Conservation (phyloP, 2,797 vertebrate genomes). For the Tachyglossus aculeatus region DNA sequence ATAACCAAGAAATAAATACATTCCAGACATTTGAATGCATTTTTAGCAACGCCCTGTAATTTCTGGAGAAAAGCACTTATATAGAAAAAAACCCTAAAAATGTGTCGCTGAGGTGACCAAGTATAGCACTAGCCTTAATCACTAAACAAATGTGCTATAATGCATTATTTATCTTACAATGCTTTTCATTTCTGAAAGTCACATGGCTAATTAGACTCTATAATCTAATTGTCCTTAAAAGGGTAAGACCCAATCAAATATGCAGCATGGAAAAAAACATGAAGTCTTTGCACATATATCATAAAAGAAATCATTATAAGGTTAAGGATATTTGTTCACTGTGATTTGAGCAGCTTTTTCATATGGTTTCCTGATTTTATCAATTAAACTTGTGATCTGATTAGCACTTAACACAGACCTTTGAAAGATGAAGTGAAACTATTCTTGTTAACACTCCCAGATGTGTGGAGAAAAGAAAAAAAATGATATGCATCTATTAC, state of each 20-base stretch:
- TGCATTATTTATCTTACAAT: not conserved
- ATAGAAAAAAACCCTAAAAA: too few species aligned
- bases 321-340: too few species aligned
- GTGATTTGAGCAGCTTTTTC: not conserved
- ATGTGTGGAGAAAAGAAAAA: conserved; percentile 59
- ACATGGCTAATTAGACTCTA: not conserved
- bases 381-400: conserved; percentile 66
- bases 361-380: conserved; percentile 36
- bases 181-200: conserved; percentile 12
- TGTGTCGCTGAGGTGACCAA: not conserved
- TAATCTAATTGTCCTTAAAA: not conserved
- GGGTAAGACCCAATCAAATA: not conserved
- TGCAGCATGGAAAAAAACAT: conserved; percentile 10
- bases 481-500: not conserved
- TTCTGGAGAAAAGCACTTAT: too few species aligned
- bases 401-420: conserved; percentile 49
- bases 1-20: too few species aligned
- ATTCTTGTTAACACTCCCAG: conserved; percentile 55
- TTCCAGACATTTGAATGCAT: too few species aligned
- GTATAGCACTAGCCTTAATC: not conserved
- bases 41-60: too few species aligned
- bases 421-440: conserved; percentile 29
- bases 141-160: not conserved
- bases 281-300: not conserved
- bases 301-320: conserved; percentile 9